Evolutionary conservation across 2,888 invertebrate species (phyloP).

Genomic region (Pachydiplax longipennis): DNA sequence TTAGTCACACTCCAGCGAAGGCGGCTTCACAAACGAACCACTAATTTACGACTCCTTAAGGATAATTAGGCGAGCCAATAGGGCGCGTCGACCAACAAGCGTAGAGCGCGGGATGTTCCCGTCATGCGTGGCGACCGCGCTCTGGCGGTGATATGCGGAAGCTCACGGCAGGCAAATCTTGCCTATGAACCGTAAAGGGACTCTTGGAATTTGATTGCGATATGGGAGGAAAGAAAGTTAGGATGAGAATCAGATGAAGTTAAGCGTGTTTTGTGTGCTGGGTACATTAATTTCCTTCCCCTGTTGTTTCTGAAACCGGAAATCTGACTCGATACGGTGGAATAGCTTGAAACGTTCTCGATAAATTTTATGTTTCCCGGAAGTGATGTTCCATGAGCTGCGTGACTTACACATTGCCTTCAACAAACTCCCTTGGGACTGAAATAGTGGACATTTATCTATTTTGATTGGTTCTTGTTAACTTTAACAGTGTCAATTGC

Average conservation of each 20-base stretch:
- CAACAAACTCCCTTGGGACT: too few relatives aligned
- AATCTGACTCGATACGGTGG: too few relatives aligned
- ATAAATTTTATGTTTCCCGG: too few relatives aligned
- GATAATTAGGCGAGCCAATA: conserved; percentile 36
- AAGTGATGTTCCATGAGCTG: too few relatives aligned
- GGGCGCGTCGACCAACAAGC: neutral
- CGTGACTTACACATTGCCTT: too few relatives aligned
- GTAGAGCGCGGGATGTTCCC: neutral
- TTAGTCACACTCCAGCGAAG: conserved; percentile 8
- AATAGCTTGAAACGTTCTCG: too few relatives aligned
- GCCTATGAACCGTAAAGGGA: neutral
- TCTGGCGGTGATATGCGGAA: neutral
- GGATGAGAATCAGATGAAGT: neutral
- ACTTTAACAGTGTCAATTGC: too few relatives aligned
- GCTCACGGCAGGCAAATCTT: conserved; percentile 11
- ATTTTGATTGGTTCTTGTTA: too few relatives aligned
- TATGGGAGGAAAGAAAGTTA: neutral
- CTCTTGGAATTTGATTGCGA: neutral
- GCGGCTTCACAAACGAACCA: neutral
- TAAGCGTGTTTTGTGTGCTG: neutral
- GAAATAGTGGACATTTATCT: too few relatives aligned
- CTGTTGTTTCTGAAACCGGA: too few relatives aligned
- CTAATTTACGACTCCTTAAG: conserved; percentile 32
- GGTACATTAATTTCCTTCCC: too few relatives aligned
- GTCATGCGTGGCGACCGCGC: neutral